Base-by-base conservation (phyloP, 2,888 invertebrate species). In the Polyommatus icarus region DNA sequence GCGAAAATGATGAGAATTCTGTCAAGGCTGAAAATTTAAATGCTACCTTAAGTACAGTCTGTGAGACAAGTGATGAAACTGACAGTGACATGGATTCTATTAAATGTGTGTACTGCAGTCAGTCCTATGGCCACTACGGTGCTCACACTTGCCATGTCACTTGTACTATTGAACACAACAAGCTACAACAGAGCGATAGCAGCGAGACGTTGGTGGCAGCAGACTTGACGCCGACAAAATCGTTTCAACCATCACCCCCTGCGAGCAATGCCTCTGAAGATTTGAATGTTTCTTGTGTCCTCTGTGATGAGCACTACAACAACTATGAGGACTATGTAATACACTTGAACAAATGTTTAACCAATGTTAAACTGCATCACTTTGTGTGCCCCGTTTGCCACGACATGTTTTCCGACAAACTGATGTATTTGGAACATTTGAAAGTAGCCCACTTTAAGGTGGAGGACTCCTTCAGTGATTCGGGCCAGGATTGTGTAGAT, bases 1-100 rank as follows among this genome's bases (percentile, higher is more conserved):
- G 90, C 80, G 92, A 93, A 61, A 92, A 92, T 84, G 87, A 89
- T 83, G 86, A 92, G 78, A 93, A 92, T 83, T 85, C 83, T 79
- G 86, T 88, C 6, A 91, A 89, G 84, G 88, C 88, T 81, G 81
- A 80, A 12, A 84, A 85, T 40, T 79, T 81, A 8, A 86, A 80
- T 76, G 72, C 82, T 73, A 79, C 78, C 77, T 79, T 82, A 61
- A 82, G 81, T 40, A 84, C 81, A 76, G 82, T 84, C 80, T 82
- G 87, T 80, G 91, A 92, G 83, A 88, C 86, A 61, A 93, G 93
- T 83, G 94, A 93, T 83, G 94, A 93, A 80, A 94, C 94, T 72
- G 94, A 94, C 77, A 93, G 93, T 85, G 94, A 94, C 82, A 88
- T 92, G 80, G 93, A 93, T 81, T 94, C 94, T 1, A 87, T 94